Conservation (phyloP, 2,797 vertebrate genomes). For the Zenarchopterus dispar region DNA sequence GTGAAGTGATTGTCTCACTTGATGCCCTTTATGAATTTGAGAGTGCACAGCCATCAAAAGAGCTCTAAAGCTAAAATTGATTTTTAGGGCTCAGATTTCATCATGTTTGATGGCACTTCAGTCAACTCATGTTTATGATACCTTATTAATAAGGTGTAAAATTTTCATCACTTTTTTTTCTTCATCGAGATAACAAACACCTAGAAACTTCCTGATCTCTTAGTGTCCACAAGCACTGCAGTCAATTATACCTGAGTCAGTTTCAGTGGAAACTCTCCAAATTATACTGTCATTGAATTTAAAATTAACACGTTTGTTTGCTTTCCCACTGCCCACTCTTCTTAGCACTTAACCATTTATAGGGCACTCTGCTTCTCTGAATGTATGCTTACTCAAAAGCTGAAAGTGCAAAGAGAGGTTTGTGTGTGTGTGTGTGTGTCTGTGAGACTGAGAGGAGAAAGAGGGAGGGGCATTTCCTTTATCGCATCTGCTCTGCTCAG, state of each 20-base stretch:
- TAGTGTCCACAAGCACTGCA: background rate
- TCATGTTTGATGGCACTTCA: background rate
- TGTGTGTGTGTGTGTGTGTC: slow-evolving; percentile 26
- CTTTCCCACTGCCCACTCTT: slow-evolving; percentile 15
- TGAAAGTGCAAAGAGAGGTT: slow-evolving; percentile 64
- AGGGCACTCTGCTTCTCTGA: slow-evolving; percentile 53
- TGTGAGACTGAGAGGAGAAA: slow-evolving; percentile 16
- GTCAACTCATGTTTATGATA: background rate
- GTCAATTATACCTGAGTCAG: slow-evolving; percentile 8
- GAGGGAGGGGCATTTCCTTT: slow-evolving; percentile 75
- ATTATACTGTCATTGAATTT: slow-evolving; percentile 30
- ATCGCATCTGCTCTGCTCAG: slow-evolving; percentile 71
- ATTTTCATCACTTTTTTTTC: background rate
- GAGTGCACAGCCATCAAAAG: slow-evolving; percentile 9
- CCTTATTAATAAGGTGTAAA: background rate
- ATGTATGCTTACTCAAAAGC: slow-evolving; percentile 65
- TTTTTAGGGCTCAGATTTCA: slow-evolving; percentile 7
- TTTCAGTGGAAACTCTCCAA: slow-evolving; percentile 13
- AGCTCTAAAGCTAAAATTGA: background rate
- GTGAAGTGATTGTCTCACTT: slow-evolving; percentile 21
- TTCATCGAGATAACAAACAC: background rate
- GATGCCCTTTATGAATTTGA: slow-evolving; percentile 11
- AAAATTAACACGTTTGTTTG: slow-evolving; percentile 22
- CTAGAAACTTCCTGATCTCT: background rate
- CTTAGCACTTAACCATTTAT: slow-evolving; percentile 41